Percentiles rank a stretch among this genome's conserved stretches.
phyloP scores from a whole-genome alignment of 2,113 vertebrate genomes.

The Pelobates fuscus region DNA sequence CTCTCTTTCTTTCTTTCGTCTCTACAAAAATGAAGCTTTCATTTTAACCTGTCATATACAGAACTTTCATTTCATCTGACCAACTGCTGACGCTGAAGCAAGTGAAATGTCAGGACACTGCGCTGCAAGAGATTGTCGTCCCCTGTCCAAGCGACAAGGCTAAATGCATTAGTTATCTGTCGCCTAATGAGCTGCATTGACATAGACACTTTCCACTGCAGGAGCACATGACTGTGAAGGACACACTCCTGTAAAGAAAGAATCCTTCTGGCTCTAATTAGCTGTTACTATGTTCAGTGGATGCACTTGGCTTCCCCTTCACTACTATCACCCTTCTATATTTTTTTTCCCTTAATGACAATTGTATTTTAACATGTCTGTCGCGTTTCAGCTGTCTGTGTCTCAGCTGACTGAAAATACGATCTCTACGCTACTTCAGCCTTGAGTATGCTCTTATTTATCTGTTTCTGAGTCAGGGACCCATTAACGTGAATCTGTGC shows the following conservation, averaged over 20 bases:
- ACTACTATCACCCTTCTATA: conserved; percentile 21
- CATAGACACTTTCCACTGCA: conserved; percentile 25
- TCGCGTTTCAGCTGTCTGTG: conserved; percentile 27
- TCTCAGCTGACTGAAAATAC: conserved; percentile 25
- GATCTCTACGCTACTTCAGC: conserved; percentile 23
- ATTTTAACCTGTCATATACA: too few relatives aligned
- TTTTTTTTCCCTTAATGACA: conserved; percentile 15
- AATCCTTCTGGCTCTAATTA: conserved; percentile 26
- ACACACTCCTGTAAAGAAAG: conserved; percentile 11
- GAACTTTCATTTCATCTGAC: too few relatives aligned
- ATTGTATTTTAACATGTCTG: conserved; percentile 34
- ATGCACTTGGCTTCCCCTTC: conserved; percentile 44
- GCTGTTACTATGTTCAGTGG: conserved; percentile 29
- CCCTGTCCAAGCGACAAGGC: neutral
- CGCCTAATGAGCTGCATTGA: conserved; percentile 6
- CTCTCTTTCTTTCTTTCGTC: too few relatives aligned
- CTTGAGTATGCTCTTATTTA: conserved; percentile 44
- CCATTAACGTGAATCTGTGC: conserved; percentile 42
- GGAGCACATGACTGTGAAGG: conserved; percentile 31
- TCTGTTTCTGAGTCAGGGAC: conserved; percentile 44
- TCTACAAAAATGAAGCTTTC: too few relatives aligned
- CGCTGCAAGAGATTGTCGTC: too few relatives aligned
- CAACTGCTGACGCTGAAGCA: too few relatives aligned
- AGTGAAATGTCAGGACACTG: too few relatives aligned
- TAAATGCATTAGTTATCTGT: neutral